These are phyloP conservation scores for Diploscapter pachys DNA, from an alignment of 1,140 invertebrate species.

Conservation along the genomic window DNA sequence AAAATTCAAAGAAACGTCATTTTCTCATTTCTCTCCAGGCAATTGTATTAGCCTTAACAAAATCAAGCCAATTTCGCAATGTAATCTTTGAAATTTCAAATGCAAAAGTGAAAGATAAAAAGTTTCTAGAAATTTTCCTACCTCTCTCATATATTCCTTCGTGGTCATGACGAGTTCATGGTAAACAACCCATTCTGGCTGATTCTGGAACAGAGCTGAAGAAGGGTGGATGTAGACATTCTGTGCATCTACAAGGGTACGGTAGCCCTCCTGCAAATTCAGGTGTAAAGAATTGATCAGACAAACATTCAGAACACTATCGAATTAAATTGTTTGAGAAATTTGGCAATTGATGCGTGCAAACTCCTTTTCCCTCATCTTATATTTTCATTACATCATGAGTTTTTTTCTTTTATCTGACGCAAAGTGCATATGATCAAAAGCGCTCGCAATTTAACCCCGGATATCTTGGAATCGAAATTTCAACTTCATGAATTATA, in stretches of 20 bases:
- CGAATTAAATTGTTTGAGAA: too few species aligned
- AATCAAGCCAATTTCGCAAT: too few species aligned
- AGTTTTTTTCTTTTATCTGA: background rate
- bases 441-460: background rate
- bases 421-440: background rate
- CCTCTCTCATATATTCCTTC: conserved; percentile 99
- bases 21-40: too few species aligned
- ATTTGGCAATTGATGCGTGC: too few species aligned
- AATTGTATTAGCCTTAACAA: too few species aligned
- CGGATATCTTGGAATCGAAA: too few species aligned
- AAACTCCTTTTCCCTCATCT: too few species aligned
- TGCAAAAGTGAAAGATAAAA: too few species aligned
- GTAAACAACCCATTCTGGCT: conserved; percentile 99
- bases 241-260: conserved; percentile 93
- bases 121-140: conserved; percentile 58
- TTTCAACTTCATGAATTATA: too few species aligned
- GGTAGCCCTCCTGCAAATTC: conserved; percentile 77
- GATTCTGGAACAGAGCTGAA: conserved; percentile 90
- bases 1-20: too few species aligned
- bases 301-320: background rate
- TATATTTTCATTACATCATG: too few species aligned
- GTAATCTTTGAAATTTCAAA: too few species aligned
- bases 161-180: conserved; percentile 98
- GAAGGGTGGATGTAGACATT: conserved; percentile 99
- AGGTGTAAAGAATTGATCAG: background rate